Conservation (phyloP, 2,113 vertebrate genomes). For the Triplophysa rosa region DNA sequence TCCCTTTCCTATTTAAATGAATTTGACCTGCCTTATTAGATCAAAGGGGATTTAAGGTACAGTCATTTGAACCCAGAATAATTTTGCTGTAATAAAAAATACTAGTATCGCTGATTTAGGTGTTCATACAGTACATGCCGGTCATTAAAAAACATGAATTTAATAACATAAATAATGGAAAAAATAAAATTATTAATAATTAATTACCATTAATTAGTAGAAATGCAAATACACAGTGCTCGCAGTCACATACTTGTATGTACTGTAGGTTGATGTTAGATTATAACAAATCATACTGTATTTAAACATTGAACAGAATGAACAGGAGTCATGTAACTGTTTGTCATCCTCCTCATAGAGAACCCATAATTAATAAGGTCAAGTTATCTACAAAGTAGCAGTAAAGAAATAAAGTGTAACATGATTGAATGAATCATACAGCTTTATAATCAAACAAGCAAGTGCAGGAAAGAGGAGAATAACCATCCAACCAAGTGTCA, state of each 20-base stretch:
- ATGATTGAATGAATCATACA: conserved; percentile 1
- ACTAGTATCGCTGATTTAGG: too few species aligned
- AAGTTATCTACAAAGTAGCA: not conserved
- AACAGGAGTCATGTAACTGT: not conserved
- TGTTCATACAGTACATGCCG: not conserved
- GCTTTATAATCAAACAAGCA: conserved; percentile 21
- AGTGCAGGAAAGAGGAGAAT: conserved; percentile 9
- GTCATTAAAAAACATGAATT: not conserved
- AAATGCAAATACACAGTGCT: too few species aligned
- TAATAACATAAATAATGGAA: too few species aligned
- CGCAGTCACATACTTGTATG: too few species aligned
- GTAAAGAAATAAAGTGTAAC: conserved; percentile 2
- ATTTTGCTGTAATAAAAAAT: not conserved
- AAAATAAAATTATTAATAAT: too few species aligned
- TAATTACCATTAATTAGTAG: too few species aligned
- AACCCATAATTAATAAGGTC: not conserved
- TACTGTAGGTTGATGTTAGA: too few species aligned
- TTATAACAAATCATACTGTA: not conserved
- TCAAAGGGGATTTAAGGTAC: not conserved
- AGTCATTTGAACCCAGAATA: not conserved
- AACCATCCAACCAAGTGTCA: conserved; percentile 50
- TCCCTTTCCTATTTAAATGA: conserved; percentile 44
- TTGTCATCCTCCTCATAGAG: not conserved
- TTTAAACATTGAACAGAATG: not conserved
- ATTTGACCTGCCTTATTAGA: conserved; percentile 13